phyloP scores from a whole-genome alignment of 2,113 vertebrate species.

The Xiphophorus maculatus region DNA sequence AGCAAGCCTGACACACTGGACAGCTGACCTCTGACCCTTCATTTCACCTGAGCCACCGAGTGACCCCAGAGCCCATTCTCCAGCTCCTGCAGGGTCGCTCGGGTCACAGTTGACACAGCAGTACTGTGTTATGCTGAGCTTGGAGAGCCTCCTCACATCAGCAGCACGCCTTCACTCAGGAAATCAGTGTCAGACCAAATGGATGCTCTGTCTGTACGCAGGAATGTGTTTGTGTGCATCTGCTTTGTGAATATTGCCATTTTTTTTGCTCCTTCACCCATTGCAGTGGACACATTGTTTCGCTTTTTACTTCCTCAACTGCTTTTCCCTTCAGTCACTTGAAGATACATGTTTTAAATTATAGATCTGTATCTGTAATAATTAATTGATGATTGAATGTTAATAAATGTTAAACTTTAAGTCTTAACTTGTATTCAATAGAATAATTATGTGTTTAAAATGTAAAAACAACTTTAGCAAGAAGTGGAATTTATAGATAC shows the following conservation, averaged over 20 bases:
- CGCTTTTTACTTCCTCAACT: background rate
- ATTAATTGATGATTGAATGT: too few relatives aligned
- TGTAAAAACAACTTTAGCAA: too few relatives aligned
- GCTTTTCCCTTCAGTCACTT: background rate
- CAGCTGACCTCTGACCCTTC: conserved; percentile 71
- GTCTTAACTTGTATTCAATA: too few relatives aligned
- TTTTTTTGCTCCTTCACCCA: background rate
- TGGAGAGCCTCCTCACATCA: conserved; percentile 65
- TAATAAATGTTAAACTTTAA: too few relatives aligned
- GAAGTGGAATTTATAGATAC: too few relatives aligned
- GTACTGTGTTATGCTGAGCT: conserved; percentile 77
- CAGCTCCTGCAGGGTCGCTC: conserved; percentile 59
- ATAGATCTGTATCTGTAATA: background rate
- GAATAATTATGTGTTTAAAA: too few relatives aligned
- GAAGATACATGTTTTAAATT: background rate
- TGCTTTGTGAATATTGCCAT: background rate
- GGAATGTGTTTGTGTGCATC: background rate
- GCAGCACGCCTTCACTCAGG: conserved; percentile 64
- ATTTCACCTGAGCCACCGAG: conserved; percentile 73
- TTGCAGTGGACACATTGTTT: too few relatives aligned
- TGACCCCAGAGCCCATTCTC: conserved; percentile 58
- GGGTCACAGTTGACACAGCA: conserved; percentile 79
- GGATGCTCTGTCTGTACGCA: conserved; percentile 18
- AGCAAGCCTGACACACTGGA: conserved; percentile 78
- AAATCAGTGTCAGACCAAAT: conserved; percentile 69